A percentile compares a stretch with the other conserved stretches of the same genome.
Evolutionary conservation across 1,140 invertebrate species (phyloP).

Genomic region (Pseudomyrmex cubaensis): DNA sequence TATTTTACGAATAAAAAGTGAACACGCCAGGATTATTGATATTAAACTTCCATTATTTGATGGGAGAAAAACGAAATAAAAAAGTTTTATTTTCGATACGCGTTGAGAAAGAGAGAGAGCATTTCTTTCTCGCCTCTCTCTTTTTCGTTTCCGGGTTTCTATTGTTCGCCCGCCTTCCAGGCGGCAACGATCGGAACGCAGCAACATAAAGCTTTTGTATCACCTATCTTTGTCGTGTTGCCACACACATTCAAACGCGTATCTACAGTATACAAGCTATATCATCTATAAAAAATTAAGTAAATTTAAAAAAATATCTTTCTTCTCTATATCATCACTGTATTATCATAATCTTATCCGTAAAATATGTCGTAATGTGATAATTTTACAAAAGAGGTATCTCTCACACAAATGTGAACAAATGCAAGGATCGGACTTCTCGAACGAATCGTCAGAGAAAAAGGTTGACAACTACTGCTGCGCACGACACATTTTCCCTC

Average conservation of each 20-base stretch:
- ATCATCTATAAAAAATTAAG: background rate
- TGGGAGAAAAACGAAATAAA: background rate
- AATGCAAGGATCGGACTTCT: background rate
- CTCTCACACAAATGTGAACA: background rate
- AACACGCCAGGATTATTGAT: background rate
- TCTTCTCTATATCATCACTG: too few relatives aligned
- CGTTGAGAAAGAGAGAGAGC: background rate
- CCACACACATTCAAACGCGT: background rate
- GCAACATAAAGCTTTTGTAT: conserved; percentile 16
- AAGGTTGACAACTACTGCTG: background rate
- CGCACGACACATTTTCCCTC: background rate
- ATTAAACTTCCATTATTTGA: background rate
- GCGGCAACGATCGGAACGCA: conserved; percentile 17
- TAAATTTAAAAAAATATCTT: too few relatives aligned
- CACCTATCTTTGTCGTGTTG: background rate
- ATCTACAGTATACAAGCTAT: background rate
- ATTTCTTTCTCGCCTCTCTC: conserved; percentile 26
- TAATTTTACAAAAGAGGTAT: background rate
- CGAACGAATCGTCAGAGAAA: background rate
- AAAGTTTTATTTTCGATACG: background rate
- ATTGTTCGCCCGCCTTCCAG: conserved; percentile 24
- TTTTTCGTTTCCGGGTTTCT: conserved; percentile 39
- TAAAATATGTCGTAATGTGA: background rate
- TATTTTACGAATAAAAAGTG: too few relatives aligned
- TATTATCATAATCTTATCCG: background rate